Evolutionary conservation across 2,113 vertebrate species (phyloP).

Genomic region (Gallinago media): DNA sequence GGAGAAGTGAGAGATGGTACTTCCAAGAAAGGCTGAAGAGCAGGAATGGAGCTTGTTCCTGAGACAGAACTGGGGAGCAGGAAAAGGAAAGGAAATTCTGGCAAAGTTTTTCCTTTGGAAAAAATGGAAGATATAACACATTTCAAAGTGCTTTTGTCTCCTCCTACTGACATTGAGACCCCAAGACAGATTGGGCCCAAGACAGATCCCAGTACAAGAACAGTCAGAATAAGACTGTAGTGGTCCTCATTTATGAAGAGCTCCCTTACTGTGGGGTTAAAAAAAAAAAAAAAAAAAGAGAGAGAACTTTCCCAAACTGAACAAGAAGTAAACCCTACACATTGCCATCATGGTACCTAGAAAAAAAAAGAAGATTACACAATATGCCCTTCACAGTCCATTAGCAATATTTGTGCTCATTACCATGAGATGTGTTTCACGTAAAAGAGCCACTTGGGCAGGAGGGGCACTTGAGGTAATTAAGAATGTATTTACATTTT

Average conservation of each 20-base stretch:
- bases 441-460: slow-evolving; percentile 66
- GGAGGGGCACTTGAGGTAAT: slow-evolving; percentile 78
- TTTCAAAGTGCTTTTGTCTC: not conserved
- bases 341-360: not conserved
- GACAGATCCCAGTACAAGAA: not conserved
- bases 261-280: not conserved
- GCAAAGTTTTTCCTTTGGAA: not conserved
- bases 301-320: not conserved
- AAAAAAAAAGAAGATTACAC: slow-evolving; percentile 9
- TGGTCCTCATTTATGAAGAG: not conserved
- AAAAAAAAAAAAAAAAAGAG: not conserved
- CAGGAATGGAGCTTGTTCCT: not conserved
- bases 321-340: not conserved
- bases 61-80: not conserved
- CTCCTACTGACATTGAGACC: not conserved
- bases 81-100: not conserved
- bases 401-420: slow-evolving; percentile 75
- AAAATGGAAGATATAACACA: not conserved
- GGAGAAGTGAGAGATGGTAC: not conserved
- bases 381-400: slow-evolving; percentile 46
- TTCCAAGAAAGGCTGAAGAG: not conserved
- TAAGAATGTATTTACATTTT: slow-evolving; percentile 81
- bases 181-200: not conserved
- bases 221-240: not conserved
- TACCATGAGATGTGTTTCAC: slow-evolving; percentile 69